These are phyloP conservation scores for Coilia nasus DNA, from an alignment of 2,797 vertebrate genomes.

Conservation along the genomic window DNA sequence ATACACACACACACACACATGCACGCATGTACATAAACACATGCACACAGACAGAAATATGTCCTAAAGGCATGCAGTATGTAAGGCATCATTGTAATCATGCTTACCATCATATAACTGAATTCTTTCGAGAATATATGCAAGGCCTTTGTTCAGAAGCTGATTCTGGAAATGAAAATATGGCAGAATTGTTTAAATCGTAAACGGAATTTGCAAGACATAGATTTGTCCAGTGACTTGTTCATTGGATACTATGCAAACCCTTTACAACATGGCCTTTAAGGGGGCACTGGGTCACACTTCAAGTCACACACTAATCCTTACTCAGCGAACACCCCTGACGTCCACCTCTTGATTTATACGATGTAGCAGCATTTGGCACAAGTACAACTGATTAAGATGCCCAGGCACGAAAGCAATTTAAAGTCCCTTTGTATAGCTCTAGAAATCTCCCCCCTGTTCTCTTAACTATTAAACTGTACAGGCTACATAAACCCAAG, in stretches of 20 bases:
- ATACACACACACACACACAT: not conserved
- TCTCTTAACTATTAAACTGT: not conserved
- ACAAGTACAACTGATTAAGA: conserved; percentile 2
- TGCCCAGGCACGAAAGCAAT: conserved; percentile 8
- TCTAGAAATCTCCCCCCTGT: not conserved
- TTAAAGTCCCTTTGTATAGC: not conserved
- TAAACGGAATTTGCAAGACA: too few species aligned
- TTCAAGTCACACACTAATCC: not conserved
- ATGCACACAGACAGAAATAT: not conserved
- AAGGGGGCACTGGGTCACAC: not conserved
- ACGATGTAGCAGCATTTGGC: not conserved
- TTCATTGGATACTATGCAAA: too few species aligned
- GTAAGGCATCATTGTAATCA: conserved; percentile 21
- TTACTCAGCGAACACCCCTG: not conserved
- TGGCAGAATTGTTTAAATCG: not conserved
- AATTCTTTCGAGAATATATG: conserved; percentile 87
- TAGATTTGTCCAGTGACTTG: too few species aligned
- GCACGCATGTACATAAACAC: not conserved
- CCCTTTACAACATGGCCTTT: too few species aligned
- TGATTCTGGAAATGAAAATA: conserved; percentile 81
- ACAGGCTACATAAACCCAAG: not conserved
- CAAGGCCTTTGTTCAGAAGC: conserved; percentile 88
- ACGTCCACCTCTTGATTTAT: not conserved
- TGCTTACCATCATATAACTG: conserved; percentile 72
- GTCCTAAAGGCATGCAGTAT: not conserved